Evolutionary conservation across 2,113 vertebrate genomes (phyloP).

Genomic region (Zosterops lateralis): DNA sequence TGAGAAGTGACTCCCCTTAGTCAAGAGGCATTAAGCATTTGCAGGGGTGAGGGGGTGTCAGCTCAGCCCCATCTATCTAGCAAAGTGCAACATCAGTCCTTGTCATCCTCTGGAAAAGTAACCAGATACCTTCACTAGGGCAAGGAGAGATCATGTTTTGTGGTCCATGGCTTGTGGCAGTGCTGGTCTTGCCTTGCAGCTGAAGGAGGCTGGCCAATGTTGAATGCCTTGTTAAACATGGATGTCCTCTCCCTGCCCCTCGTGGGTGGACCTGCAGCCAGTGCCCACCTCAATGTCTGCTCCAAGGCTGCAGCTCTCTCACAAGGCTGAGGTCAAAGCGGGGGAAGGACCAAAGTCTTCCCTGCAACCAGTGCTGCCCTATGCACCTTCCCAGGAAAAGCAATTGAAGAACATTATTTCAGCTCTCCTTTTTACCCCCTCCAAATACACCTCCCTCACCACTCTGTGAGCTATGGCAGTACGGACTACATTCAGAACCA

Average conservation of each 20-base stretch:
- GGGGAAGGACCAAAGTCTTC: background rate
- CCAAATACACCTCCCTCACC: background rate
- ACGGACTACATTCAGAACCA: fast-evolving
- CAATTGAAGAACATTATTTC: background rate
- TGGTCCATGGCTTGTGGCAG: background rate
- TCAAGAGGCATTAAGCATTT: background rate
- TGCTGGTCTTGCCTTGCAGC: background rate
- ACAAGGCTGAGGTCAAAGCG: fast-evolving
- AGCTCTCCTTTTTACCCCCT: background rate
- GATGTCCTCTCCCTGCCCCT: background rate
- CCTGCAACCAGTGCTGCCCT: background rate
- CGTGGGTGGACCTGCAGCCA: fast-evolving
- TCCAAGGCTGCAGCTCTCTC: background rate
- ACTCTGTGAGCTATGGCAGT: background rate
- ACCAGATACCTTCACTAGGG: background rate
- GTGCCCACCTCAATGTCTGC: fast-evolving
- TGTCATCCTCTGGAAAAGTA: background rate
- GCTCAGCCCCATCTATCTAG: background rate
- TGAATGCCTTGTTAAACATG: background rate
- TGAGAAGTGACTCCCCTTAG: background rate
- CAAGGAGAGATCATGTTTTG: background rate
- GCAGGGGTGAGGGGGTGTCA: background rate
- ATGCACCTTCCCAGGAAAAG: background rate
- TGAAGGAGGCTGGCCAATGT: background rate
- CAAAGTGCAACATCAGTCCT: background rate